Percentiles rank a stretch among this genome's conserved stretches.
Evolutionary conservation across 2,888 invertebrate genomes (phyloP).

Genomic region (Chaetoderma sp.): DNA sequence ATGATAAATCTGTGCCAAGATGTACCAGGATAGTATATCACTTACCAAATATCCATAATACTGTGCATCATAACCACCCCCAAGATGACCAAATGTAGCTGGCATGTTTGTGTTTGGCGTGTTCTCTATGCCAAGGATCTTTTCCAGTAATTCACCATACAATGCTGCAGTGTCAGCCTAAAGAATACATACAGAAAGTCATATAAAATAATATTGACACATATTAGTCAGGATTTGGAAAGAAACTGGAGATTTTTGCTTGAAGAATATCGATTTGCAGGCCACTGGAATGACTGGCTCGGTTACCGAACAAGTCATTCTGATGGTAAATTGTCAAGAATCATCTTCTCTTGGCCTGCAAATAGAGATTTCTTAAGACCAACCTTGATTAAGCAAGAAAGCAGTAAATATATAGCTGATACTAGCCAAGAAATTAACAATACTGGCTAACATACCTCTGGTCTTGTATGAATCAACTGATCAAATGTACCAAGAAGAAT

Average conservation of each 20-base stretch:
- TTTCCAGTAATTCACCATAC: conserved; percentile 61
- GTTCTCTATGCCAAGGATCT: conserved; percentile 68
- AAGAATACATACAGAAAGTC: conserved; percentile 12
- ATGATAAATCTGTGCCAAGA: too few relatives aligned
- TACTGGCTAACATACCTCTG: too few relatives aligned
- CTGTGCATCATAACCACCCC: conserved; percentile 72
- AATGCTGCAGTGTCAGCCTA: conserved; percentile 68
- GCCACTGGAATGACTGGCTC: too few relatives aligned
- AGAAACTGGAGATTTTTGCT: not conserved
- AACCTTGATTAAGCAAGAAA: not conserved
- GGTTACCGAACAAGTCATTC: too few relatives aligned
- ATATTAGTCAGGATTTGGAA: not conserved
- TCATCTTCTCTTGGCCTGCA: too few relatives aligned
- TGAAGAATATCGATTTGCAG: too few relatives aligned
- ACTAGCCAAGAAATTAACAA: too few relatives aligned
- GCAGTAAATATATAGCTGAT: too few relatives aligned
- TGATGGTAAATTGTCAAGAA: too few relatives aligned
- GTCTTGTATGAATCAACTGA: conserved; percentile 69
- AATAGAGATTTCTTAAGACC: too few relatives aligned
- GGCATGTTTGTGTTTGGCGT: conserved; percentile 71
- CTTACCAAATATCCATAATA: conserved; percentile 73
- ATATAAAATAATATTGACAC: not conserved
- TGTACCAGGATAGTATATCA: too few relatives aligned
- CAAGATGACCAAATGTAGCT: conserved; percentile 72
- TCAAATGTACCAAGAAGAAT: conserved; percentile 71